Conservation (phyloP, 2,888 invertebrate species). For the Sinotaia quadrata region DNA sequence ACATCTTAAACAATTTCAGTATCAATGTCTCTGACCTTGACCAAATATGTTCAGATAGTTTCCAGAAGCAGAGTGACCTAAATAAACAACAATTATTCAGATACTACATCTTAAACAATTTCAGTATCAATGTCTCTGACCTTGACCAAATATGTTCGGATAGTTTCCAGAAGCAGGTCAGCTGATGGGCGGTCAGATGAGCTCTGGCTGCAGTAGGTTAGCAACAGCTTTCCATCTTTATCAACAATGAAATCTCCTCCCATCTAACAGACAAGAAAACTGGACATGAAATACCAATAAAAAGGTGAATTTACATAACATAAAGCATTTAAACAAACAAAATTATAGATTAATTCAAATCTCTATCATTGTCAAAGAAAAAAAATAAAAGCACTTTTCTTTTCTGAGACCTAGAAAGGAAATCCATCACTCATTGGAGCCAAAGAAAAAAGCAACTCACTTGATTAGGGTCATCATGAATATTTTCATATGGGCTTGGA, state of each 20-base stretch:
- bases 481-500: constrained; percentile 59
- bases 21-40: too few relatives aligned
- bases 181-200: constrained; percentile 58
- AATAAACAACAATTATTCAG: too few relatives aligned
- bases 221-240: constrained; percentile 45
- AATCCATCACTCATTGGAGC: background rate
- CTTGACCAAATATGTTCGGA: background rate
- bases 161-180: constrained; percentile 37
- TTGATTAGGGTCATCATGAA: constrained; percentile 64
- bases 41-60: background rate
- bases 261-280: constrained; percentile 54
- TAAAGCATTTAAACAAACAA: too few relatives aligned
- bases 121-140: too few relatives aligned
- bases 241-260: constrained; percentile 66
- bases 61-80: constrained; percentile 43
- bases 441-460: constrained; percentile 31
- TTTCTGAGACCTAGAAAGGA: background rate
- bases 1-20: too few relatives aligned
- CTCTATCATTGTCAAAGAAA: too few relatives aligned
- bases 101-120: too few relatives aligned
- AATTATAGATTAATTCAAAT: too few relatives aligned
- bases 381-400: background rate
- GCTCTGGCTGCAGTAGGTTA: constrained; percentile 56
- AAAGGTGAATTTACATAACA: too few relatives aligned
- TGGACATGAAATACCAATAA: too few relatives aligned